A percentile compares a stretch with the other conserved stretches of the same genome.
Evolutionary conservation across 1,140 invertebrate genomes (phyloP).

Genomic region (Achroia grisella): DNA sequence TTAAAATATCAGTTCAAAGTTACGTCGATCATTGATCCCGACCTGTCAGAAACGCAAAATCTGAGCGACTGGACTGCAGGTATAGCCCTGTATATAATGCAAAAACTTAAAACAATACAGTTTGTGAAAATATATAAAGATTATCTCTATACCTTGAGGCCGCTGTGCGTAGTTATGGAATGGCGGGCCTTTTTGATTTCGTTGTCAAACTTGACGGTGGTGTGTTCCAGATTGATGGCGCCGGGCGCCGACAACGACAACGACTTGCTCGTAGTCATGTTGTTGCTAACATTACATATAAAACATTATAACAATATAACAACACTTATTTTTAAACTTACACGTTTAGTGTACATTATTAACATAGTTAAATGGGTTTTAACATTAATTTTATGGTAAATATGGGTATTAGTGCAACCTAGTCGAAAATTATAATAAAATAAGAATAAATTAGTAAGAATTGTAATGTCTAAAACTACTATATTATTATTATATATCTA

Average conservation of each 20-base stretch:
- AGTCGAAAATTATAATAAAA: no score
- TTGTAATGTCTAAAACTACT: no score
- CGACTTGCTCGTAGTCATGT: conserved; percentile 79
- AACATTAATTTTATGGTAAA: no score
- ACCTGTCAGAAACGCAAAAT: background rate
- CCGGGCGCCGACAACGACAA: conserved; percentile 89
- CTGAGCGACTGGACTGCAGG: background rate
- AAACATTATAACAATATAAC: background rate
- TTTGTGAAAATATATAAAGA: no score
- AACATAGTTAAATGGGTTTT: background rate
- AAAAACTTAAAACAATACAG: no score
- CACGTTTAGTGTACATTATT: background rate
- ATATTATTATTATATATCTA: no score
- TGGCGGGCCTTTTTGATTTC: conserved; percentile 61
- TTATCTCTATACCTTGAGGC: conserved; percentile 44
- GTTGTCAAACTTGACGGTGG: conserved; percentile 78
- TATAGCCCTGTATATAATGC: background rate
- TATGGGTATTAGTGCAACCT: no score
- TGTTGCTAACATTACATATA: conserved; percentile 26
- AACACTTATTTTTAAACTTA: background rate
- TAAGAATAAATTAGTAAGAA: no score
- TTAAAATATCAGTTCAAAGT: background rate
- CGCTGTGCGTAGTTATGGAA: conserved; percentile 57
- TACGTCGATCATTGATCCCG: background rate
- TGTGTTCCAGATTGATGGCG: conserved; percentile 87